Percentiles rank a stretch among this genome's conserved stretches.
Conservation (phyloP, 2,113 vertebrate genomes). For the Sylvilagus bachmani region DNA sequence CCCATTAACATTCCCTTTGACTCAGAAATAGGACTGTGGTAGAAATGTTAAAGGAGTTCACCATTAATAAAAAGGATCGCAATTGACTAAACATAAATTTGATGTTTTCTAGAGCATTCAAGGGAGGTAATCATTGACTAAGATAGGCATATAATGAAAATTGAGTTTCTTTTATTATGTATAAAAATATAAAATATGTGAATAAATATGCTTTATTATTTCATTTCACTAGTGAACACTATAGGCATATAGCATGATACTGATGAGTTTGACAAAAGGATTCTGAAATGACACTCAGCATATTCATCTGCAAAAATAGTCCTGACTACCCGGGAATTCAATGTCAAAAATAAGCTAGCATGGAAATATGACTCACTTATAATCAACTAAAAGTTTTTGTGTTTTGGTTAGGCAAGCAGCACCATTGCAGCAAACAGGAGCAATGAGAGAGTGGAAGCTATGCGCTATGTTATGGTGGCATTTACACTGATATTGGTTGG, state of each 20-base stretch:
- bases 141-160: background rate
- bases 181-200: background rate
- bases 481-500: background rate
- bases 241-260: too few relatives aligned
- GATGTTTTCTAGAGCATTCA: background rate
- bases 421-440: background rate
- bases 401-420: constrained; percentile 3
- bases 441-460: background rate
- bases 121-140: background rate
- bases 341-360: constrained; percentile 26
- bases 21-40: background rate
- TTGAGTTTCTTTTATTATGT: background rate
- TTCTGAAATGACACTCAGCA: background rate
- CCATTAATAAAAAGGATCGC: background rate
- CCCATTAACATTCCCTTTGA: background rate
- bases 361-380: constrained; percentile 12
- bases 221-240: background rate
- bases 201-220: background rate
- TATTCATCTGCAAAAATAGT: constrained; percentile 34
- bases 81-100: background rate
- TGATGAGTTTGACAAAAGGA: background rate
- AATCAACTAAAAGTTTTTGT: constrained; percentile 34
- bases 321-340: background rate
- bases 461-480: background rate
- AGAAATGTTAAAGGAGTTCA: background rate